Conservation (phyloP, 2,888 invertebrate species). For the Dynastes tityus region DNA sequence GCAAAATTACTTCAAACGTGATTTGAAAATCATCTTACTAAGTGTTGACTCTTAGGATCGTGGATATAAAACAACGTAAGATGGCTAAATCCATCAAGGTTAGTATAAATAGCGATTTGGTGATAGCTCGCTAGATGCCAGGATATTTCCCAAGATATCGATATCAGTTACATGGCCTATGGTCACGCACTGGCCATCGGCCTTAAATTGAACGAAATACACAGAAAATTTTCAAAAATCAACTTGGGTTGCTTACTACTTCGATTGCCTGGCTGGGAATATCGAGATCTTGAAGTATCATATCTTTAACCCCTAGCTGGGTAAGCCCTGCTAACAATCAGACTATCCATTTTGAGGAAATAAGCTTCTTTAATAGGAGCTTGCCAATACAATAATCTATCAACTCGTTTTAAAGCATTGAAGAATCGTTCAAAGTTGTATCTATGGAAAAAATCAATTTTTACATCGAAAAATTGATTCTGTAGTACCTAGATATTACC, state of each 20-base stretch:
- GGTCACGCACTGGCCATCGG: conserved; percentile 72
- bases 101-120: conserved; percentile 80
- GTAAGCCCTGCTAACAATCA: conserved; percentile 82
- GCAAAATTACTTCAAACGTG: too few relatives aligned
- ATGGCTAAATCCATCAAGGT: conserved; percentile 86
- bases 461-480: too few relatives aligned
- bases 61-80: conserved; percentile 82
- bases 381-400: conserved; percentile 76
- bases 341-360: conserved; percentile 85
- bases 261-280: conserved; percentile 79
- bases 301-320: conserved; percentile 77
- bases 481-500: conserved; percentile 61
- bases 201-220: conserved; percentile 66
- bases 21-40: conserved; percentile 70
- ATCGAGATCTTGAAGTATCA: conserved; percentile 75
- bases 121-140: conserved; percentile 81
- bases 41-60: conserved; percentile 83
- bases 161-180: conserved; percentile 81
- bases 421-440: conserved; percentile 84
- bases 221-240: neutral
- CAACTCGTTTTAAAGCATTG: conserved; percentile 77
- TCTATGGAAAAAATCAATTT: conserved; percentile 66
- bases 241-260: conserved; percentile 70
- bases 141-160: conserved; percentile 84
- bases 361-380: conserved; percentile 82